Conservation (phyloP, 2,797 vertebrate species). For the Propithecus deckenii region DNA sequence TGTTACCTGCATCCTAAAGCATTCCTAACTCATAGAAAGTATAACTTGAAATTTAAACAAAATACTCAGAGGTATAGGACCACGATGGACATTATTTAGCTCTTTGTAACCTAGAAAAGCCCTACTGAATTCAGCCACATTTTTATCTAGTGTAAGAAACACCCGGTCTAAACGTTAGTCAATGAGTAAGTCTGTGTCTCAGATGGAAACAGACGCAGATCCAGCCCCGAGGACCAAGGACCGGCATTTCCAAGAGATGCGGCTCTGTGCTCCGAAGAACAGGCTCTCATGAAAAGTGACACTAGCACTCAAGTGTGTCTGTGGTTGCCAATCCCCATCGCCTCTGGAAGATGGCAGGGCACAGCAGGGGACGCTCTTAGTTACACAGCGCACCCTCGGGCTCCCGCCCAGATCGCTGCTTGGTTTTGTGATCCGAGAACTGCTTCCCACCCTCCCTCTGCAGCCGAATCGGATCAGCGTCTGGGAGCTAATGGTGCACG, state of each 20-base stretch:
- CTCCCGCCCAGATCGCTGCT: fast-evolving
- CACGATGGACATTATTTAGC: fast-evolving
- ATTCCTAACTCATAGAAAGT: neutral
- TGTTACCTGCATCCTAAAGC: neutral
- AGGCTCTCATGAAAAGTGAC: neutral
- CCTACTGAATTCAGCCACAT: fast-evolving
- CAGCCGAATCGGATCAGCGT: neutral
- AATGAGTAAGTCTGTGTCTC: neutral
- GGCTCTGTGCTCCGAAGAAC: neutral
- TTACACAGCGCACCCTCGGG: fast-evolving
- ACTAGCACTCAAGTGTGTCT: fast-evolving
- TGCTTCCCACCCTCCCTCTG: neutral
- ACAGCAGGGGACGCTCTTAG: fast-evolving
- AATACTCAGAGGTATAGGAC: neutral
- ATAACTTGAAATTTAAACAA: neutral
- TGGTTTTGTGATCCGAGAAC: fast-evolving
- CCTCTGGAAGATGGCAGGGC: neutral
- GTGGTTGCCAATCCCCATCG: fast-evolving
- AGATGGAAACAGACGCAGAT: neutral
- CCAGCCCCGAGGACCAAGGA: neutral
- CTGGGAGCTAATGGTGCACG: fast-evolving
- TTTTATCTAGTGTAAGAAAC: neutral
- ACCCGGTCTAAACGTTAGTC: fast-evolving
- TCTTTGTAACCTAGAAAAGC: neutral
- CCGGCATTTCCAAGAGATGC: fast-evolving